Evolutionary conservation across 2,113 vertebrate species (phyloP).

Genomic region (Meleagris gallopavo): DNA sequence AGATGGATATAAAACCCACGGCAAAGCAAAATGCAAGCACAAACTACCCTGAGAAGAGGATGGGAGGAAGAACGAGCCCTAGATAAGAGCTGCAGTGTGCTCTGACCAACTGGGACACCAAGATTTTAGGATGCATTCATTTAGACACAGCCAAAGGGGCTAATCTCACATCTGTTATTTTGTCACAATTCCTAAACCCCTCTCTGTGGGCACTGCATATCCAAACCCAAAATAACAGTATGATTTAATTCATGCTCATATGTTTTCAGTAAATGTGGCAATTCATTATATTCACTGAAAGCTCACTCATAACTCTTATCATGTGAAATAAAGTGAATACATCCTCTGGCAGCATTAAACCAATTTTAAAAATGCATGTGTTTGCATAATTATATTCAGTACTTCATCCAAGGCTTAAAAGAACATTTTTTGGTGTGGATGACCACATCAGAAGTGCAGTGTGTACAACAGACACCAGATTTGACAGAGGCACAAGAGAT

Average conservation of each 20-base stretch:
- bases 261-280: slow-evolving; percentile 53
- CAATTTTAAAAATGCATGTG: not conserved
- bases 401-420: not conserved
- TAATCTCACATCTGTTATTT: slow-evolving; percentile 68
- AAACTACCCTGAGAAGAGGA: not conserved
- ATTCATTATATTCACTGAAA: slow-evolving; percentile 24
- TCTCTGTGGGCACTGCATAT: slow-evolving; percentile 45
- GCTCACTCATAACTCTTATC: not conserved
- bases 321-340: slow-evolving; percentile 13
- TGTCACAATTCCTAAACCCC: slow-evolving; percentile 52
- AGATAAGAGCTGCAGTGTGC: not conserved
- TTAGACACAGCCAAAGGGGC: slow-evolving; percentile 51
- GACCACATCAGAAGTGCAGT: not conserved
- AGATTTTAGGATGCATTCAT: slow-evolving; percentile 10
- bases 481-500: not conserved
- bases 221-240: slow-evolving; percentile 48
- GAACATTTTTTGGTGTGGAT: not conserved
- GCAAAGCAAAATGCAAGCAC: not conserved
- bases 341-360: not conserved
- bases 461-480: not conserved
- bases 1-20: not conserved
- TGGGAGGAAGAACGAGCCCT: not conserved
- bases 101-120: slow-evolving; percentile 25
- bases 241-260: slow-evolving; percentile 49
- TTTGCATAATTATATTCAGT: not conserved